These are phyloP conservation scores for Helicoverpa zea DNA, from an alignment of 1,140 invertebrate genomes.

Conservation along the genomic window DNA sequence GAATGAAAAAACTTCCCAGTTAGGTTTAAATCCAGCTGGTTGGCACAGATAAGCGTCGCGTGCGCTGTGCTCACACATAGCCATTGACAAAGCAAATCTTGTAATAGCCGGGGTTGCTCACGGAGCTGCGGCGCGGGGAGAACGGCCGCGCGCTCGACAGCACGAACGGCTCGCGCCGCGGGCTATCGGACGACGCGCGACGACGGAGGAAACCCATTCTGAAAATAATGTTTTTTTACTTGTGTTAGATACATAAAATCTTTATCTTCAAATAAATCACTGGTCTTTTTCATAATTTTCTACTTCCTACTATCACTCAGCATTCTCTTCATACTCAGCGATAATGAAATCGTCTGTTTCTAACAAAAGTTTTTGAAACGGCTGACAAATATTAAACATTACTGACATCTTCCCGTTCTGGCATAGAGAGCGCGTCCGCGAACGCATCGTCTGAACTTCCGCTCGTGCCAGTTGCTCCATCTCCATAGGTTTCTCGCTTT, in stretches of 20 bases:
- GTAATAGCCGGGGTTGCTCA: conserved; percentile 86
- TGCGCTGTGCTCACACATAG: conserved; percentile 78
- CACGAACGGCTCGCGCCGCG: conserved; percentile 80
- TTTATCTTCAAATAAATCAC: no score
- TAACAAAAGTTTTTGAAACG: neutral
- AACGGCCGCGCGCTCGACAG: conserved; percentile 70
- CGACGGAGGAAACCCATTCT: conserved; percentile 86
- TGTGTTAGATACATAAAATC: no score
- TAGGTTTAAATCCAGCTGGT: conserved; percentile 68
- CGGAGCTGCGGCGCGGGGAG: conserved; percentile 81
- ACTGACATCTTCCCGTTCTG: conserved; percentile 87
- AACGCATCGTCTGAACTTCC: conserved; percentile 86
- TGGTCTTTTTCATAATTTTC: no score
- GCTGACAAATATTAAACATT: no score
- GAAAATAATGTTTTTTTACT: conserved; percentile 21
- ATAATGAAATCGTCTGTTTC: neutral
- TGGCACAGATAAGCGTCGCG: conserved; percentile 65
- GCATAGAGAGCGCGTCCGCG: conserved; percentile 86
- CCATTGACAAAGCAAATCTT: conserved; percentile 88
- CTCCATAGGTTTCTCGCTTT: conserved; percentile 86
- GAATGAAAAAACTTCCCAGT: conserved; percentile 53
- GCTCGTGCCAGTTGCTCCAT: conserved; percentile 86
- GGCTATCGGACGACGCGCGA: conserved; percentile 86
- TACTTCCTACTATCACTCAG: no score
- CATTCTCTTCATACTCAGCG: no score